Percentiles rank a stretch among this genome's conserved stretches.
Evolutionary conservation across 2,113 vertebrate species (phyloP).

Genomic region (Phylloscopus trochilus): DNA sequence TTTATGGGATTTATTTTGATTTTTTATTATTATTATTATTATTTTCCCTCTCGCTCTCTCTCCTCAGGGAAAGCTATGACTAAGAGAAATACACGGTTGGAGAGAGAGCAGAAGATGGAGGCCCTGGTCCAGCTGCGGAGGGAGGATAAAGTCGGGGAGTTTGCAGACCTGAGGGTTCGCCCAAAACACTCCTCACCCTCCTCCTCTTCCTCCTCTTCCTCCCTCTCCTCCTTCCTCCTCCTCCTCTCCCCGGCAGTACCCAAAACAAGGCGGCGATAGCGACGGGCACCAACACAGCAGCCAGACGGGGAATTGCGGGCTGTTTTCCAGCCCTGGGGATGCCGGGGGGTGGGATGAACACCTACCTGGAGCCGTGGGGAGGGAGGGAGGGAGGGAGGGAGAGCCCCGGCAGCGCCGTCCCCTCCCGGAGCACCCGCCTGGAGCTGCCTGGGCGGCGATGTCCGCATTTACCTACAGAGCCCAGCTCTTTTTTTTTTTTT

Average conservation of each 20-base stretch:
- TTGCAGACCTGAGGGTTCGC: not conserved
- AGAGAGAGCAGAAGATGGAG: conserved; percentile 34
- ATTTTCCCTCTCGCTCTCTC: no score
- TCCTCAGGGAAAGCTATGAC: not conserved
- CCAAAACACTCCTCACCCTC: not conserved
- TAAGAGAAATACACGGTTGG: not conserved
- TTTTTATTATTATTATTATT: no score
- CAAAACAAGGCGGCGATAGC: not conserved
- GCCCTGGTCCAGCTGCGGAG: not conserved
- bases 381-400: no score
- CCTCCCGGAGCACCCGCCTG: not conserved
- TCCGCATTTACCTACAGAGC: accelerated
- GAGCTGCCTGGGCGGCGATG: not conserved
- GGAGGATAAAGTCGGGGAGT: not conserved
- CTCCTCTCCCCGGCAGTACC: not conserved
- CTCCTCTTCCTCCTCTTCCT: not conserved
- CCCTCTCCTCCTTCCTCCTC: not conserved
- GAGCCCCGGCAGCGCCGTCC: not conserved
- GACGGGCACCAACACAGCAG: not conserved
- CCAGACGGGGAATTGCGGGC: not conserved
- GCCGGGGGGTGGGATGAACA: not conserved
- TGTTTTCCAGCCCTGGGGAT: not conserved
- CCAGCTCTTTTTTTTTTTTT: not conserved
- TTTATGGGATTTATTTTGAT: not conserved
- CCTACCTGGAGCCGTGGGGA: not conserved